Conservation (phyloP, 1,140 invertebrate species). For the Zaprionus lachaisei region DNA sequence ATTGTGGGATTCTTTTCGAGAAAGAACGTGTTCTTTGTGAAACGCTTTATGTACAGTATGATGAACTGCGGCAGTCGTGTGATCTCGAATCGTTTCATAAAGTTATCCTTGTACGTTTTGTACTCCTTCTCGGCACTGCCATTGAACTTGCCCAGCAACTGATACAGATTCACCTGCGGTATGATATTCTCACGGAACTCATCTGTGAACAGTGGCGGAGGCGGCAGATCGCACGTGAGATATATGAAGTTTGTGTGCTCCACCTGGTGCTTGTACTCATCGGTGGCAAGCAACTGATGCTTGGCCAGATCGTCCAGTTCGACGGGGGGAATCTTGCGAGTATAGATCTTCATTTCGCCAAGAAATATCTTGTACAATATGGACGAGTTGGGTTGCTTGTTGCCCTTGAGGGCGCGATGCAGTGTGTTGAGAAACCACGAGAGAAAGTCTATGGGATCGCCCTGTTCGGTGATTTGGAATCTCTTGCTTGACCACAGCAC, state of each 20-base stretch:
- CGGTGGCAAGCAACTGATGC: slow-evolving; percentile 90
- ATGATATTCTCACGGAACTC: slow-evolving; percentile 99
- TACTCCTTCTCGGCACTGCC: slow-evolving; percentile 98
- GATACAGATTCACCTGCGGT: slow-evolving; percentile 98
- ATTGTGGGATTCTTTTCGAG: slow-evolving; percentile 99
- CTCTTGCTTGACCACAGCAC: slow-evolving; percentile 99
- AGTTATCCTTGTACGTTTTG: slow-evolving; percentile 99
- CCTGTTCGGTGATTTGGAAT: slow-evolving; percentile 99
- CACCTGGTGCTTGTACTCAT: slow-evolving; percentile 94
- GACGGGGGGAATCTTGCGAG: slow-evolving; percentile 96
- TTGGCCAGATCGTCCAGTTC: slow-evolving; percentile 96
- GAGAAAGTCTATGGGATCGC: slow-evolving; percentile 98
- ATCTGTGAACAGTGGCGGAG: slow-evolving; percentile 98
- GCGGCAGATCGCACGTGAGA: slow-evolving; percentile 97
- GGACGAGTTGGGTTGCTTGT: slow-evolving; percentile 92
- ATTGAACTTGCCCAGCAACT: slow-evolving; percentile 98
- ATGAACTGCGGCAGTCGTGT: slow-evolving; percentile 97
- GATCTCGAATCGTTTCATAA: slow-evolving; percentile 98
- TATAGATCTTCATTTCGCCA: slow-evolving; percentile 97
- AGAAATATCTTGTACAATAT: slow-evolving; percentile 98
- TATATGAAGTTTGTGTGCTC: slow-evolving; percentile 97
- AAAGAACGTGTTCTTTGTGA: slow-evolving; percentile 99
- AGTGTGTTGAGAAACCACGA: slow-evolving; percentile 98
- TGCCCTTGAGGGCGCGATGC: slow-evolving; percentile 95
- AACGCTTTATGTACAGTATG: slow-evolving; percentile 98